phyloP scores from a whole-genome alignment of 2,113 vertebrate species.

The Geococcyx californianus region DNA sequence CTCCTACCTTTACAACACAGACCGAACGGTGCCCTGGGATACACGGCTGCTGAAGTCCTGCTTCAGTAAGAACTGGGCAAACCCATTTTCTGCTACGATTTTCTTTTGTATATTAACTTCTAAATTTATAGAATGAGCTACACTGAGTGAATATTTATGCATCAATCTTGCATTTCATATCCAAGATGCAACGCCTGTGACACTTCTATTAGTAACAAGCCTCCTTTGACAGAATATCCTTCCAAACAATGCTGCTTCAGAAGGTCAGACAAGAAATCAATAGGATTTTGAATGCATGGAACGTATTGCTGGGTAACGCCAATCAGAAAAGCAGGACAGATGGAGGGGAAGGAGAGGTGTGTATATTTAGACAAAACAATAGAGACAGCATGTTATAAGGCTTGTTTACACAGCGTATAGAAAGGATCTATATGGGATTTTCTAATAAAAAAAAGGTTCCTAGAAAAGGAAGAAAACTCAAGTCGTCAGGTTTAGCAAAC shows the following conservation, averaged over 20 bases:
- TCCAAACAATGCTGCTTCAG: neutral
- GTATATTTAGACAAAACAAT: neutral
- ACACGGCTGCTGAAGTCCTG: neutral
- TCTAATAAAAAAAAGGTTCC: neutral
- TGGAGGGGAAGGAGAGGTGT: neutral
- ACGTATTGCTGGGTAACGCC: neutral
- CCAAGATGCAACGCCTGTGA: neutral
- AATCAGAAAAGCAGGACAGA: neutral
- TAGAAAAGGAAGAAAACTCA: slow-evolving; percentile 5
- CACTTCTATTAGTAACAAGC: neutral
- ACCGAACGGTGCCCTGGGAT: neutral
- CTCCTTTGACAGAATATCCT: neutral
- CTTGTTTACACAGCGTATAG: neutral
- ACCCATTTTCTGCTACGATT: neutral
- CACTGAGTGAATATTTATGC: neutral
- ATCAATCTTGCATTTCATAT: neutral
- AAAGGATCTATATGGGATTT: neutral
- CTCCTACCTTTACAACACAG: neutral
- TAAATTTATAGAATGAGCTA: neutral
- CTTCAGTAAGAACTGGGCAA: neutral
- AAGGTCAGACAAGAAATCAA: slow-evolving; percentile 62
- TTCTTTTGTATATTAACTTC: neutral
- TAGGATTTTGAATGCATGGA: slow-evolving; percentile 25
- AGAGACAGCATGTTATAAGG: neutral
- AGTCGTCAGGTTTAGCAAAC: slow-evolving; percentile 24